Percentiles rank a stretch among this genome's conserved stretches.
Conservation (phyloP, 1,140 invertebrate species). For the Drosophila guanche region DNA sequence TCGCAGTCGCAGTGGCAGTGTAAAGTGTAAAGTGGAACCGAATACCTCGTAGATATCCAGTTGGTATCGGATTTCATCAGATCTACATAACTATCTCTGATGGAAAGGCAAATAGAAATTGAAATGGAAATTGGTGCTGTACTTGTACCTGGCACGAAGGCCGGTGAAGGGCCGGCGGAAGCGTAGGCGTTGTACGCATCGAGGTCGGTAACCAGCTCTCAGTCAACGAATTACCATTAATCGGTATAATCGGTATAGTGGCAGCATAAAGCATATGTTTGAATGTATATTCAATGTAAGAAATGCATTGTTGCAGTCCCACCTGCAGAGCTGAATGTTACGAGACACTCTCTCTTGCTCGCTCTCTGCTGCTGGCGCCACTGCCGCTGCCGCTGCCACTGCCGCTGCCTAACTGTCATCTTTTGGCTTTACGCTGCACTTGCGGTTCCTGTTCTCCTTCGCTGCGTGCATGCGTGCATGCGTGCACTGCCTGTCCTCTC, state of each 20-base stretch:
- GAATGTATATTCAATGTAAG: too few relatives aligned
- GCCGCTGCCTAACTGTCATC: conserved; percentile 3
- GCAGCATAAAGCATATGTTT: background rate
- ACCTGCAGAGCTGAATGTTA: too few relatives aligned
- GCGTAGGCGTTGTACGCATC: conserved; percentile 48
- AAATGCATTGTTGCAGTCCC: too few relatives aligned
- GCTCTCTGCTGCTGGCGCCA: too few relatives aligned
- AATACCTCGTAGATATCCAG: background rate
- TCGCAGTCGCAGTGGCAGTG: too few relatives aligned
- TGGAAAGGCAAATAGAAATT: conserved; percentile 8
- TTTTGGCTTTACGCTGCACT: conserved; percentile 25
- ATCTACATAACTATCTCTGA: background rate
- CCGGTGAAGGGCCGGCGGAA: conserved; percentile 60
- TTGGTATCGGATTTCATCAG: conserved; percentile 27
- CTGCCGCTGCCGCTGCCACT: background rate
- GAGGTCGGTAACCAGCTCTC: background rate
- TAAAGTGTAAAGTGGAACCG: conserved; percentile 32
- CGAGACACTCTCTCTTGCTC: too few relatives aligned
- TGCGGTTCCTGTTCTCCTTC: conserved; percentile 76
- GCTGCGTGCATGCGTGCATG: conserved; percentile 44
- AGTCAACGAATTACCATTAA: conserved; percentile 13
- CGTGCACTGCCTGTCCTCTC: conserved; percentile 39
- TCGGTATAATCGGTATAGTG: conserved; percentile 17
- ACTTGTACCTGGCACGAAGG: conserved; percentile 28
- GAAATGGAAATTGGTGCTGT: conserved; percentile 4